Base-by-base conservation (phyloP, 2,888 invertebrate species). In the Melikaiella ostensackeni region DNA sequence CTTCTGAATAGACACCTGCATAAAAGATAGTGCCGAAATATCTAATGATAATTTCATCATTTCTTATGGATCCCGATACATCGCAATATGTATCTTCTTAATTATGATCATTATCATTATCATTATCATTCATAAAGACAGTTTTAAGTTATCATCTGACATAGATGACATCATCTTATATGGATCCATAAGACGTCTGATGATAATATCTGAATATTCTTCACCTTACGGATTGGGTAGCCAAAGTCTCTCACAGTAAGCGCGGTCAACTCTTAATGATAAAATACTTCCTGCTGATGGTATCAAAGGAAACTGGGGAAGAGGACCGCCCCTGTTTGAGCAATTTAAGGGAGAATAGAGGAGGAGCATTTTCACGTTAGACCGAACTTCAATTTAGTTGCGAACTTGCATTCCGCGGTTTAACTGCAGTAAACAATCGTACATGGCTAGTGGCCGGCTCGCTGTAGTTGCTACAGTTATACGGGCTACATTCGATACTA, bases 361-460 rank as follows among this genome's bases (percentile, higher is more conserved):
- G 27, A 50, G 21, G 76, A 42, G 57, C 75, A 73, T 75, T 79
- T 80, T 74, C 77, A 70, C 78, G 76, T 79, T 76, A 78, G 75
- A 78, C 74, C 75, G 75, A 75, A 76, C 78, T 79, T 77, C 83
- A 84, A 84, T 84, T 82, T 81, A 84, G 78, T 79, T 77, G 76
- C 76, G 74, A 76, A 79, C 80, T 80, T 75, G 75, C 75, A 77
- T 79, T 61, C 76, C 74, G 81, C 77, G 76, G 75, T 77, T 79
- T 77, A 79, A 76, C 79, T 76, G 76, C 81, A 81, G 80, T 82
- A 82, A 82, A 84, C 83, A 84, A 82, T 84, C 80, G 82, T 74
- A 77, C 33, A 64, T 46, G 70, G 75, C 73, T 75, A 62, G 66
- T 75, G 66, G 76, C 59, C 38, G 78, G 64, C 27, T 74, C 75